phyloP scores from a whole-genome alignment of 2,113 vertebrate genomes.

The Esox niger region DNA sequence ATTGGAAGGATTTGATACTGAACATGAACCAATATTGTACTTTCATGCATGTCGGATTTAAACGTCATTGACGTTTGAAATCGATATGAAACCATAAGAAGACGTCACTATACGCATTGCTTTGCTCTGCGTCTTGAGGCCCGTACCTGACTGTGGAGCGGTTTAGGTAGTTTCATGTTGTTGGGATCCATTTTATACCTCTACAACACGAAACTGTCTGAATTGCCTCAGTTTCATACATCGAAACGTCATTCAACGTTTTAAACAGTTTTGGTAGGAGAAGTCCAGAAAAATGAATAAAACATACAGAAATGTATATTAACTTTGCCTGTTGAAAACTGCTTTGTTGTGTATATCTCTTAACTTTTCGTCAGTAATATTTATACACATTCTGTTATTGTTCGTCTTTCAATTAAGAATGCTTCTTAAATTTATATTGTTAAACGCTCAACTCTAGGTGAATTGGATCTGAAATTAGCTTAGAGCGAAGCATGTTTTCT shows the following conservation, averaged over 20 bases:
- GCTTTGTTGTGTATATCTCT: constrained; percentile 29
- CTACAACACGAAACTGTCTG: constrained; percentile 98
- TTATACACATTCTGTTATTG: constrained; percentile 1
- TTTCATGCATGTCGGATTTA: constrained; percentile 7
- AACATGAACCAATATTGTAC: neutral
- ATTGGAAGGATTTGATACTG: neutral
- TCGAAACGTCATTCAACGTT: constrained; percentile 65
- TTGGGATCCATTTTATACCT: constrained; percentile 92
- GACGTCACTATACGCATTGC: constrained; percentile 37
- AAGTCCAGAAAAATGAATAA: neutral
- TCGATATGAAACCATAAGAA: constrained; percentile 8
- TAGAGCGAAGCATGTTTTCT: constrained; percentile 47
- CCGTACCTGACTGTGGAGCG: constrained; percentile 85
- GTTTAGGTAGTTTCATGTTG: constrained; percentile 99
- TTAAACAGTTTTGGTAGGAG: no score
- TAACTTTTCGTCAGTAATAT: constrained; percentile 25
- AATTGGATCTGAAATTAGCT: constrained; percentile 46
- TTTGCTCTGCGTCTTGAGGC: constrained; percentile 49
- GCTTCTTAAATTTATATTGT: constrained; percentile 27
- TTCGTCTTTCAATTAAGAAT: constrained; percentile 10
- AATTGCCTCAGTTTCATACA: constrained; percentile 93
- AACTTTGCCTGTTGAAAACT: constrained; percentile 7
- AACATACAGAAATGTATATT: neutral
- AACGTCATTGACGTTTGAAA: constrained; percentile 39
- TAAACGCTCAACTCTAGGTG: constrained; percentile 39